phyloP scores from a whole-genome alignment of 2,113 vertebrate genomes.

The Sprattus sprattus region DNA sequence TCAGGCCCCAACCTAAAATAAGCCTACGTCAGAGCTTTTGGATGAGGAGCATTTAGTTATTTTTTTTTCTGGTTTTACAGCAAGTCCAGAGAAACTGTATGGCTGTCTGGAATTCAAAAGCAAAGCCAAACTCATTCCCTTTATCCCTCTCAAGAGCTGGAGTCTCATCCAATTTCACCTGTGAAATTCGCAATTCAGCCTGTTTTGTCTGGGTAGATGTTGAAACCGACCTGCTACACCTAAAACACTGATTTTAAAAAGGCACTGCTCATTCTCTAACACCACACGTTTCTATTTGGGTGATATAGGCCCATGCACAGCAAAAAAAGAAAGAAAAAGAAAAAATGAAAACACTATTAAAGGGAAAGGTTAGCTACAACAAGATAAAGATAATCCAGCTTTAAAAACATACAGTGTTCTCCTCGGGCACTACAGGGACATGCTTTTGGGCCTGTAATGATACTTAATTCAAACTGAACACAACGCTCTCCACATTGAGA shows the following conservation, averaged over 20 bases:
- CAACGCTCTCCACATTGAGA: neutral
- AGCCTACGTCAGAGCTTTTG: neutral
- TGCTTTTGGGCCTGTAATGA: neutral
- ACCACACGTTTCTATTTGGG: neutral
- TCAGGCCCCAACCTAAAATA: neutral
- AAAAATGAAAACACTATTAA: neutral
- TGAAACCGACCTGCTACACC: constrained; percentile 9
- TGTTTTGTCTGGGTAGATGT: constrained; percentile 29
- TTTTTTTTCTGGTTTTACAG: neutral
- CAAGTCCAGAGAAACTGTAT: neutral
- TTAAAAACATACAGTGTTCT: neutral
- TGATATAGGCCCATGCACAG: neutral
- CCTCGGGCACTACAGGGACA: neutral
- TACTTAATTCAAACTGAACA: neutral
- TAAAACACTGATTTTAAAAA: neutral
- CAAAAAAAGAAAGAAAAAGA: neutral
- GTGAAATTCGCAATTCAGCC: constrained; percentile 46
- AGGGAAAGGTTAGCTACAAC: too few relatives aligned
- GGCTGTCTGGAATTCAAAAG: neutral
- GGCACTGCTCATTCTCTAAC: neutral
- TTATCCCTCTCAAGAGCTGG: constrained; percentile 36
- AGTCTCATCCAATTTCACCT: constrained; percentile 42
- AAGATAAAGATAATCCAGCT: too few relatives aligned
- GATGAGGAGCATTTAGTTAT: neutral
- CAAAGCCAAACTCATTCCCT: neutral